Percentiles rank a stretch among this genome's conserved stretches.
These are phyloP conservation scores for Drosophila sechellia DNA, from an alignment of 1,140 invertebrate genomes.

Conservation along the genomic window DNA sequence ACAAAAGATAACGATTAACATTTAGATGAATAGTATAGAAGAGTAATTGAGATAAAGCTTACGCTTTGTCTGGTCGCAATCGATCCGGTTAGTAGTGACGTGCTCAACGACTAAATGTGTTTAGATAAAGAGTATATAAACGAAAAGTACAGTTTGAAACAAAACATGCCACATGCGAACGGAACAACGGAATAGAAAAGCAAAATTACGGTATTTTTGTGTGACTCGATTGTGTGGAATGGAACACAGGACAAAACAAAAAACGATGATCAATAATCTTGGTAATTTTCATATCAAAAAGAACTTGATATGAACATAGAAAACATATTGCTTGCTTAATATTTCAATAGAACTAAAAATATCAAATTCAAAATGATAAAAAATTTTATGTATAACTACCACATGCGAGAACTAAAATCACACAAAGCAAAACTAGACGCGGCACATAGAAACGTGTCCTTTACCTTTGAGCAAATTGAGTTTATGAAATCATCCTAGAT, in stretches of 20 bases:
- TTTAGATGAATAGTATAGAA: conserved; percentile 49
- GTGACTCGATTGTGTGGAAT: conserved; percentile 20
- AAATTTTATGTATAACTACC: conserved; percentile 25
- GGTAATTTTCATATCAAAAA: background rate
- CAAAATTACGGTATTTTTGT: conserved; percentile 19
- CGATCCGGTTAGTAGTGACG: conserved; percentile 82
- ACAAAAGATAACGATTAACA: conserved; percentile 15
- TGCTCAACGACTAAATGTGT: conserved; percentile 80
- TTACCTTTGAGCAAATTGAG: conserved; percentile 90
- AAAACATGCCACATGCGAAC: conserved; percentile 66
- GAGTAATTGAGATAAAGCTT: conserved; percentile 67
- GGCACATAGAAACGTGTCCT: conserved; percentile 68
- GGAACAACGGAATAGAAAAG: conserved; percentile 27
- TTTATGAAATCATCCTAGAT: conserved; percentile 89
- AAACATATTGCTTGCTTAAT: background rate
- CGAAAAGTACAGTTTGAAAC: conserved; percentile 58
- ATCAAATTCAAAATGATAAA: conserved; percentile 10
- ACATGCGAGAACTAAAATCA: conserved; percentile 47
- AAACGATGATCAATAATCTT: conserved; percentile 9
- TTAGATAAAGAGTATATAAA: conserved; percentile 57
- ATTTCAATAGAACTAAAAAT: no score
- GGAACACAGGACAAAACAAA: conserved; percentile 7
- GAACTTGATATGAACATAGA: conserved; percentile 1
- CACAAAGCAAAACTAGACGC: conserved; percentile 60
- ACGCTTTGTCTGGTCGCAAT: conserved; percentile 84